These are phyloP conservation scores for Nudaria mundana DNA, from an alignment of 2,888 invertebrate genomes.

Conservation along the genomic window DNA sequence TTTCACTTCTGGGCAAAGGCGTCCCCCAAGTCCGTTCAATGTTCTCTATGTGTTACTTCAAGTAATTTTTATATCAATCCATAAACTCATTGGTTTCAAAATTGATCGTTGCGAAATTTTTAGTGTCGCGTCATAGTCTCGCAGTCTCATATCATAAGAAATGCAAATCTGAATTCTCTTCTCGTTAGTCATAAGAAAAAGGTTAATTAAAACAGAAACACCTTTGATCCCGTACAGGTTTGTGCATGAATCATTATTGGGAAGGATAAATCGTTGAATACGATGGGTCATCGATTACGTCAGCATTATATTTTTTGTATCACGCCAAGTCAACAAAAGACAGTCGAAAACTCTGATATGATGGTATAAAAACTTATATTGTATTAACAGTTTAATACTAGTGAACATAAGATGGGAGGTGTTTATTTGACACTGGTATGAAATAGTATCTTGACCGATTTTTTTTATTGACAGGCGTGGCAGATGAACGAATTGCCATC, in stretches of 20 bases:
- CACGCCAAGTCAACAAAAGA: constrained; percentile 18
- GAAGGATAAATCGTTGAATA: constrained; percentile 54
- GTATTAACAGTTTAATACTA: background rate
- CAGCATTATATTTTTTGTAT: constrained; percentile 38
- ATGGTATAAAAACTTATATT: constrained; percentile 1
- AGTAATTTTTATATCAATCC: too few species aligned
- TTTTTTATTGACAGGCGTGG: background rate
- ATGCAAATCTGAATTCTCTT: constrained; percentile 41
- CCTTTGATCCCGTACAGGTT: constrained; percentile 44
- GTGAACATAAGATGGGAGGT: background rate
- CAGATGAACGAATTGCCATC: background rate
- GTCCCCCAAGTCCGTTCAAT: too few species aligned
- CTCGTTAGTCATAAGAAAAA: constrained; percentile 59
- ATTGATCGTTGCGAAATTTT: background rate
- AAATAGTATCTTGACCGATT: background rate
- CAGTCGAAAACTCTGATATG: constrained; percentile 12
- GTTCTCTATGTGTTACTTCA: too few species aligned
- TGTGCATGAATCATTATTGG: constrained; percentile 52
- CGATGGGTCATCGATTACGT: constrained; percentile 62
- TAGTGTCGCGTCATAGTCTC: too few species aligned
- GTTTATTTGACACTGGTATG: background rate
- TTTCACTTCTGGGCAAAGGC: too few species aligned
- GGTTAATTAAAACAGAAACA: constrained; percentile 54
- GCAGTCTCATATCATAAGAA: constrained; percentile 19
- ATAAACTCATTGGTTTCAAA: background rate